Conservation (phyloP, 1,140 invertebrate species). For the Dreissena rostriformis region DNA sequence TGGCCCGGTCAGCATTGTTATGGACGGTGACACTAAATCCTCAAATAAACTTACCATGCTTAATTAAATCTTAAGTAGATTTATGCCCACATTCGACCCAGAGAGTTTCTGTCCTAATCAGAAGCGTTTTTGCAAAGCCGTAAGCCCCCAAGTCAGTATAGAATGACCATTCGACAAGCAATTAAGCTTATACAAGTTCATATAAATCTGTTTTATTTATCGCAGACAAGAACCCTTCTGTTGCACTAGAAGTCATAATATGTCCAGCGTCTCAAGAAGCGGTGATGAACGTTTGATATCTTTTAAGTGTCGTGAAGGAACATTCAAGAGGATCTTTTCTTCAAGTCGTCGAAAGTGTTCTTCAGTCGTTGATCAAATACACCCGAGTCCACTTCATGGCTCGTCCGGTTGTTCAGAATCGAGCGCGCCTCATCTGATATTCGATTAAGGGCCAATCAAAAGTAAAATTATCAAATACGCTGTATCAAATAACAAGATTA, state of each 20-base stretch:
- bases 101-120: too few species aligned
- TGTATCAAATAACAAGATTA: too few species aligned
- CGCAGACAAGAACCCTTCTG: not conserved
- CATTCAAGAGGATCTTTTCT: not conserved
- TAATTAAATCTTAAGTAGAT: conserved; percentile 55
- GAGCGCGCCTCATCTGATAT: too few species aligned
- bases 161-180: conserved; percentile 19
- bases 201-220: conserved; percentile 44
- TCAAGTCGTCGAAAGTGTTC: not conserved
- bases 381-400: not conserved
- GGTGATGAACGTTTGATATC: not conserved
- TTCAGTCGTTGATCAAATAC: not conserved
- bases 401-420: too few species aligned
- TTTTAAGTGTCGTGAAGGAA: too few species aligned
- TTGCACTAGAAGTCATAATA: conserved; percentile 2
- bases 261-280: conserved; percentile 30
- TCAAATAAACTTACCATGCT: conserved; percentile 53
- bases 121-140: too few species aligned
- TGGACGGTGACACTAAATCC: conserved; percentile 48
- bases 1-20: not conserved
- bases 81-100: not conserved
- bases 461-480: too few species aligned
- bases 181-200: conserved; percentile 39
- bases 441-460: too few species aligned
- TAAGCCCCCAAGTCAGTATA: conserved; percentile 14